A percentile compares a stretch with the other conserved stretches of the same genome.
phyloP scores from a whole-genome alignment of 2,797 vertebrate genomes.

The Leptatherina wallacei region DNA sequence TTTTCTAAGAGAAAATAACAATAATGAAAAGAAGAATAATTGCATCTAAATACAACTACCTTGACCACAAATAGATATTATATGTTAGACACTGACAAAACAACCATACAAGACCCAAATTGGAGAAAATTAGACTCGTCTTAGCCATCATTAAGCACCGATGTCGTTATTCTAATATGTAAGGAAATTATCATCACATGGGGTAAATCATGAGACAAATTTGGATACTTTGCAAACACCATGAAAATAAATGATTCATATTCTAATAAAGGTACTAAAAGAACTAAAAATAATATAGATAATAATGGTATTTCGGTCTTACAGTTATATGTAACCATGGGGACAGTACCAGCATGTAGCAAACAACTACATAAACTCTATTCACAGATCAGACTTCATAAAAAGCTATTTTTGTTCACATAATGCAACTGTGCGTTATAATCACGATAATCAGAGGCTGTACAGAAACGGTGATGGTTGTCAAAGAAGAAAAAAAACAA shows the following conservation, averaged over 20 bases:
- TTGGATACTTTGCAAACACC: not conserved
- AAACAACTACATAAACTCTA: not conserved
- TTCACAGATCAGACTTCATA: not conserved
- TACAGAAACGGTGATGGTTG: not conserved
- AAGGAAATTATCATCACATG: not conserved
- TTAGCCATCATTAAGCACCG: slow-evolving; percentile 2
- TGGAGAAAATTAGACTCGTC: not conserved
- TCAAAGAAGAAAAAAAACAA: slow-evolving; percentile 1
- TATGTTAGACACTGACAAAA: not conserved
- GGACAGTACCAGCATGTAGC: not conserved
- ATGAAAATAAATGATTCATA: not conserved
- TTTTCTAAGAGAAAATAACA: too few species aligned
- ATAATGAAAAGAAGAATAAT: not conserved
- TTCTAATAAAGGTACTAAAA: not conserved
- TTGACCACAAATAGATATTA: not conserved
- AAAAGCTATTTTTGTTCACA: slow-evolving; percentile 3
- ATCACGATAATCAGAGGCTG: not conserved
- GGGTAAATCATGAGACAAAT: not conserved
- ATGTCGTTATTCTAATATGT: slow-evolving; percentile 1
- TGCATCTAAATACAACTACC: not conserved
- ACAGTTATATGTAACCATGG: slow-evolving; percentile 11
- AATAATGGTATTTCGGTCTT: not conserved
- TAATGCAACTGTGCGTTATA: not conserved
- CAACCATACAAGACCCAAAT: not conserved
- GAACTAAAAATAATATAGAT: slow-evolving; percentile 11